Evolutionary conservation across 2,888 invertebrate species (phyloP), one percentile per base, ranked within the genome.

Genomic region (Polietes domitor): DNA sequence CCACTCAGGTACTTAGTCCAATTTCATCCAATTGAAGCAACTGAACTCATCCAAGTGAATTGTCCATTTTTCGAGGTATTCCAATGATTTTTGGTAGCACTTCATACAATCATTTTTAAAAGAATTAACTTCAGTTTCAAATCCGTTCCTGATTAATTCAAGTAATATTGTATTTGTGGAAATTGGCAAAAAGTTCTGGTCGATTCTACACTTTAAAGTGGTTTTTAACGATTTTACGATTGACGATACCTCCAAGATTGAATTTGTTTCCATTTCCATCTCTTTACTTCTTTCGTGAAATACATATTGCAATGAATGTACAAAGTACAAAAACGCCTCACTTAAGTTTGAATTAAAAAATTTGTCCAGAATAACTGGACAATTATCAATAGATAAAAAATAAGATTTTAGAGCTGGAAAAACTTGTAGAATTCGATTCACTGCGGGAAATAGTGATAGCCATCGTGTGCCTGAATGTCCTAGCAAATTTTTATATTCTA

Each of bases 281-380:
- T 71, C 71, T 77, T 58, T 58, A 12, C 26, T 41, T 71, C 55
- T 65, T 43, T 79, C 65, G 47, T 47, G 50, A 73, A 73, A 79
- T 24, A 73, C 73, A 73, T 55, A 73, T 4, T 53, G 55, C 10
- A 43, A 43, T 15, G 80, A 80, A 75, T 75, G 70, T 26, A 70
- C 75, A 43, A 80, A 75, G 28, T 75, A 68, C 12, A 80, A 68
- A 37, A 68, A 55, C 21, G 50, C 65, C 43, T 79, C 73, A 73
- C 73, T 79, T 28, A 79, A 79, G 37, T 79, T 63, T 41, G 61
- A 63, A 61, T 79, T 53, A 55, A 79, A 79, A 47, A 79, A 79
- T 17, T 12, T 2, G 5, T 43, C n/a, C 43, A 43, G 43, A 43
- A 43, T 43, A 43, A 43, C 43, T 43, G 43, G 43, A 43, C 43